A percentile compares a stretch with the other conserved stretches of the same genome.
Conservation (phyloP, 64 coral and sea anemone genomes). For the Montipora cactus region DNA sequence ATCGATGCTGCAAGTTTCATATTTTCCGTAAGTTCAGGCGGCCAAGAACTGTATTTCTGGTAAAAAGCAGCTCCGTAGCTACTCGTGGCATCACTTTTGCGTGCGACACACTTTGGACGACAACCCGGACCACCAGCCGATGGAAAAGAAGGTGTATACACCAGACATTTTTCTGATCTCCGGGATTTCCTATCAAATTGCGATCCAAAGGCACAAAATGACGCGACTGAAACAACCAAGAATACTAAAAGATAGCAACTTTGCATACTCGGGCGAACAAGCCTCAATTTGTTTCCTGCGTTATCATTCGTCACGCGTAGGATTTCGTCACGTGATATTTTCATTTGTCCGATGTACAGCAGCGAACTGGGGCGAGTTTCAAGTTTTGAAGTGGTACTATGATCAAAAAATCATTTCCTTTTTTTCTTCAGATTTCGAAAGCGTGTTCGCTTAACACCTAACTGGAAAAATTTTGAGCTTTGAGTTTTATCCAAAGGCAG, state of each 20-base stretch:
- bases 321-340: no score
- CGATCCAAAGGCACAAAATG: neutral
- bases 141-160: neutral
- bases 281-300: no score
- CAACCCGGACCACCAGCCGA: neutral
- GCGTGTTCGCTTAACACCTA: no score
- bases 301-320: no score
- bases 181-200: neutral
- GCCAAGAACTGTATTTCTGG: neutral
- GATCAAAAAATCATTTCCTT: no score
- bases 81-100: neutral
- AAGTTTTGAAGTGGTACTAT: no score
- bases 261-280: neutral
- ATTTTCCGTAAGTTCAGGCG: neutral
- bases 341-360: no score
- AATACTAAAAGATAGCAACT: neutral
- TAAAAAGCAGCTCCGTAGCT: no score
- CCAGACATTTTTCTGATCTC: neutral
- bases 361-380: no score
- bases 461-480: no score
- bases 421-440: no score
- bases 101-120: neutral
- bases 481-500: no score
- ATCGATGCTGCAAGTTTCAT: neutral
- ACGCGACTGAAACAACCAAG: neutral